phyloP scores from a whole-genome alignment of 2,888 invertebrate genomes.

The Ferrisia virgata region DNA sequence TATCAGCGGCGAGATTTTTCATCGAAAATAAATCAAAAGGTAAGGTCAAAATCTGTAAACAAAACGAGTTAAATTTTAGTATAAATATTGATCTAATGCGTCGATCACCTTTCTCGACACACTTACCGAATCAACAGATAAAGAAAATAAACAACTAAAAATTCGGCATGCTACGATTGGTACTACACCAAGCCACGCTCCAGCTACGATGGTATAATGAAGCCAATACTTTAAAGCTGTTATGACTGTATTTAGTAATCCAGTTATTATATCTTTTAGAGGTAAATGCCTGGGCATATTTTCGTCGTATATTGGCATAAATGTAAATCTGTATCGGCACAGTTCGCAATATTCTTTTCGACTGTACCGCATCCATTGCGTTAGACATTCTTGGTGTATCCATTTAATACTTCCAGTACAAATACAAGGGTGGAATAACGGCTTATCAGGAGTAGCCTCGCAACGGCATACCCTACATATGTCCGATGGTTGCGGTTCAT shows the following conservation, averaged over 20 bases:
- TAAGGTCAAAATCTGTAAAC: slow-evolving; percentile 64
- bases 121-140: slow-evolving; percentile 76
- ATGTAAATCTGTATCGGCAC: slow-evolving; percentile 91
- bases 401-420: slow-evolving; percentile 99
- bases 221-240: slow-evolving; percentile 95
- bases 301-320: slow-evolving; percentile 98
- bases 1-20: slow-evolving; percentile 88
- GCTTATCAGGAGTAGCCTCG: slow-evolving; percentile 86
- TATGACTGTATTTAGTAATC: slow-evolving; percentile 81
- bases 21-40: slow-evolving; percentile 90
- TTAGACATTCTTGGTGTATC: slow-evolving; percentile 96
- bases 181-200: slow-evolving; percentile 96
- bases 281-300: slow-evolving; percentile 99
- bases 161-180: slow-evolving; percentile 95
- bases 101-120: neutral
- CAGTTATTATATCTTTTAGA: slow-evolving; percentile 85
- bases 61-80: neutral
- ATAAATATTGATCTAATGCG: neutral
- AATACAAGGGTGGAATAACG: slow-evolving; percentile 95
- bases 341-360: slow-evolving; percentile 98
- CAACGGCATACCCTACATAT: slow-evolving; percentile 98
- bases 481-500: slow-evolving; percentile 68
- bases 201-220: slow-evolving; percentile 92
- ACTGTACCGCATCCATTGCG: slow-evolving; percentile 99
- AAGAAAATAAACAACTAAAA: slow-evolving; percentile 88